These are phyloP conservation scores for Smutsia gigantea DNA, from an alignment of 2,797 vertebrate genomes.

Conservation along the genomic window DNA sequence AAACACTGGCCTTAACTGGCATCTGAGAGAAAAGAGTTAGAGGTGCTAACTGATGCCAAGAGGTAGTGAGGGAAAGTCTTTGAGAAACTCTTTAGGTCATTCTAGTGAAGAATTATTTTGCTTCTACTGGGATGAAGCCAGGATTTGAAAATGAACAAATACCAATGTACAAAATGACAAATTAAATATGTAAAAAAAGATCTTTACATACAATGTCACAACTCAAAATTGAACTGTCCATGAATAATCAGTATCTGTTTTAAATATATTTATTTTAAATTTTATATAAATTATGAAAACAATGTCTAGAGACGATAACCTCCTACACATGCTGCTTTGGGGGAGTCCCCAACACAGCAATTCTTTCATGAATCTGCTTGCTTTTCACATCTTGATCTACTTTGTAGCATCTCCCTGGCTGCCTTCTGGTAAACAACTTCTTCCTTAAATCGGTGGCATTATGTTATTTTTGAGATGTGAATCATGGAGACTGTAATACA, in stretches of 20 bases:
- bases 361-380: conserved; percentile 57
- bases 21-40: not conserved
- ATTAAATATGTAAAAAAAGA: conserved; percentile 21
- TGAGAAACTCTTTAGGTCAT: not conserved
- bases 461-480: conserved; percentile 68
- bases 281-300: not conserved
- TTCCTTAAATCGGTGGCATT: conserved; percentile 76
- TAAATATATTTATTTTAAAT: not conserved
- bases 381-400: conserved; percentile 61
- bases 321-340: not conserved
- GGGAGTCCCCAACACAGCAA: not conserved
- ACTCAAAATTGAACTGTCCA: conserved; percentile 1
- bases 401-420: conserved; percentile 59
- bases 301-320: not conserved
- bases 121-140: not conserved
- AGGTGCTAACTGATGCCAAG: not conserved
- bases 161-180: conserved; percentile 22
- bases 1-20: not conserved
- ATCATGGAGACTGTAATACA: conserved; percentile 68
- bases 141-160: not conserved
- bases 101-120: conserved; percentile 14
- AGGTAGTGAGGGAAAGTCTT: not conserved
- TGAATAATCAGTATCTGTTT: not conserved
- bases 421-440: conserved; percentile 70
- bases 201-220: not conserved